phyloP scores from a whole-genome alignment of 2,113 vertebrate species.

The Setophaga coronata region DNA sequence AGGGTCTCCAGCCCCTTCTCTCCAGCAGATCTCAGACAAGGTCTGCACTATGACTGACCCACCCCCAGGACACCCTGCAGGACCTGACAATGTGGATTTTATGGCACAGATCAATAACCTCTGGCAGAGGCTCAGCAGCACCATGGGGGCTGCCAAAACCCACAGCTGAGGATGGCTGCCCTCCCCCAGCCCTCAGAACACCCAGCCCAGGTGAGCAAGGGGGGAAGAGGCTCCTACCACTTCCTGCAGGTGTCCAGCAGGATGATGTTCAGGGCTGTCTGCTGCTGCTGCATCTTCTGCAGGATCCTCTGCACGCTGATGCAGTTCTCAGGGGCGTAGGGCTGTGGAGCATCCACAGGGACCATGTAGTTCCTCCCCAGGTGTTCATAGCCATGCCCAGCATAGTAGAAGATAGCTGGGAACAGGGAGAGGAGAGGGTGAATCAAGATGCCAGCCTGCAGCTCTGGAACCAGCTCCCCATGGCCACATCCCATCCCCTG shows the following conservation, averaged over 20 bases:
- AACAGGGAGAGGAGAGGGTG: not conserved
- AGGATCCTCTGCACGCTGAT: slow-evolving; percentile 86
- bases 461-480: not conserved
- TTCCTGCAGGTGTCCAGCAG: slow-evolving; percentile 87
- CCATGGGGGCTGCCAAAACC: not conserved
- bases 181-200: fast-evolving
- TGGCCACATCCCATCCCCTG: fast-evolving
- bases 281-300: slow-evolving; percentile 81
- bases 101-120: not conserved
- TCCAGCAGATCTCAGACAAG: not conserved
- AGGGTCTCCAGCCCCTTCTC: not conserved
- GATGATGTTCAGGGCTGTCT: slow-evolving; percentile 80
- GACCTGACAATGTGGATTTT: not conserved
- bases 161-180: not conserved
- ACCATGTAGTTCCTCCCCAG: slow-evolving; percentile 87
- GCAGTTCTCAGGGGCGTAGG: slow-evolving; percentile 81
- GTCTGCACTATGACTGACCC: fast-evolving
- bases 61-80: not conserved
- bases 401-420: slow-evolving; percentile 88
- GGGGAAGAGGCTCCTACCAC: slow-evolving; percentile 14
- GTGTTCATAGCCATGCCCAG: slow-evolving; percentile 85
- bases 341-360: slow-evolving; percentile 83
- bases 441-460: not conserved
- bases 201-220: not conserved
- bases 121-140: not conserved